Conservation (phyloP, 2,888 invertebrate species). For the Apeira syringaria region DNA sequence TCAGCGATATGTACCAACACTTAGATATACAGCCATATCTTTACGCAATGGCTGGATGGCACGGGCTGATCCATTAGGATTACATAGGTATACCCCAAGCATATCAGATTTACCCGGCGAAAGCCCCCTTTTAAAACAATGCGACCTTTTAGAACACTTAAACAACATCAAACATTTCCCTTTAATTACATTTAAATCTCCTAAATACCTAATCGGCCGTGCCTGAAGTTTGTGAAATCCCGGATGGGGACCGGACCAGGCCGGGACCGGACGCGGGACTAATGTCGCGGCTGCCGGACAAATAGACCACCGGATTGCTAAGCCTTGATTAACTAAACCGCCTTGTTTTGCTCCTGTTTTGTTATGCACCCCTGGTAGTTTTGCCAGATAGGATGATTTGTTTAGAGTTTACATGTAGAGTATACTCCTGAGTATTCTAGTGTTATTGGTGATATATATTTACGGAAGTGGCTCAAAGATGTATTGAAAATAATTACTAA, state of each 20-base stretch:
- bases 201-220: conserved; percentile 35
- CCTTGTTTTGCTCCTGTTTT: conserved; percentile 61
- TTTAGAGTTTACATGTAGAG: too few relatives aligned
- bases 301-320: conserved; percentile 65
- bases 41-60: too few relatives aligned
- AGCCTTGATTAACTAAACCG: conserved; percentile 75
- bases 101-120: conserved; percentile 25
- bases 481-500: too few relatives aligned
- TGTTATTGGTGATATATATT: too few relatives aligned
- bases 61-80: conserved; percentile 23
- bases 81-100: conserved; percentile 5
- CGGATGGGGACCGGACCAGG: conserved; percentile 52
- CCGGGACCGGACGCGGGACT: conserved; percentile 61
- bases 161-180: conserved; percentile 35
- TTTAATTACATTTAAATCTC: conserved; percentile 36
- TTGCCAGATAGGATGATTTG: conserved; percentile 34
- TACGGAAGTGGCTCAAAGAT: too few relatives aligned
- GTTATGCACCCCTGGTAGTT: conserved; percentile 72
- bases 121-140: conserved; percentile 21
- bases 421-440: too few relatives aligned
- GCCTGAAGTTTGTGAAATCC: conserved; percentile 38
- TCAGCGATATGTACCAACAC: too few relatives aligned
- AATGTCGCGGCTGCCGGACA: conserved; percentile 73
- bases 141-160: conserved; percentile 31
- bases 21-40: too few relatives aligned